Evolutionary conservation across 1,140 invertebrate species (phyloP).

Genomic region (Acyrthosiphon pisum): DNA sequence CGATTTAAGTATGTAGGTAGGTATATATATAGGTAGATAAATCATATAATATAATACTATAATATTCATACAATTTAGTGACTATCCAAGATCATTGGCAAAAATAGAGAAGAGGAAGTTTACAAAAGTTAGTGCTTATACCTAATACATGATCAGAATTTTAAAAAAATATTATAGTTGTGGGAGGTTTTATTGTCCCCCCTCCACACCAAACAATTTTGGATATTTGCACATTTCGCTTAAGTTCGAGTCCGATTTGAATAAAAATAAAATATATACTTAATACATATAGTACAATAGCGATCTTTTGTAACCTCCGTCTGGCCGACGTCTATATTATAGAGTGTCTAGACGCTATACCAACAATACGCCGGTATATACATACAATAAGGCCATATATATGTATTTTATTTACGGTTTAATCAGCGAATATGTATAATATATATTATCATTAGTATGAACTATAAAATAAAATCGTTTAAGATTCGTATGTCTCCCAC

Average conservation of each 20-base stretch:
- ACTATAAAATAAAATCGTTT: slow-evolving; percentile 3
- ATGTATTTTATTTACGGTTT: background rate
- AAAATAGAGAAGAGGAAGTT: no score
- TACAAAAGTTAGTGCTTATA: background rate
- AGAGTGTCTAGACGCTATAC: background rate
- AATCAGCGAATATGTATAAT: background rate
- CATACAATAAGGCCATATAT: background rate
- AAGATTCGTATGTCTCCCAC: background rate
- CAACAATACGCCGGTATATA: background rate
- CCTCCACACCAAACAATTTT: background rate
- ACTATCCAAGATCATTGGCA: background rate
- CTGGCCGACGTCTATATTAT: background rate
- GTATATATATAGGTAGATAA: background rate
- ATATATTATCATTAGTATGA: background rate
- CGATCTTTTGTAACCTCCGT: background rate
- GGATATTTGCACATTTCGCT: background rate
- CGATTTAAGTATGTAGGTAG: no score
- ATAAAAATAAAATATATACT: background rate
- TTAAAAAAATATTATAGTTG: background rate
- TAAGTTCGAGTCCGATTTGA: background rate
- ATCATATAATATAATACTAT: background rate
- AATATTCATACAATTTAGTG: background rate
- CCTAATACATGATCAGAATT: background rate
- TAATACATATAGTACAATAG: background rate
- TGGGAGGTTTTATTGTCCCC: background rate